Evolutionary conservation across 1,140 invertebrate genomes (phyloP), one percentile per base, ranked within the genome.

Genomic region (Drosophila murphyi): DNA sequence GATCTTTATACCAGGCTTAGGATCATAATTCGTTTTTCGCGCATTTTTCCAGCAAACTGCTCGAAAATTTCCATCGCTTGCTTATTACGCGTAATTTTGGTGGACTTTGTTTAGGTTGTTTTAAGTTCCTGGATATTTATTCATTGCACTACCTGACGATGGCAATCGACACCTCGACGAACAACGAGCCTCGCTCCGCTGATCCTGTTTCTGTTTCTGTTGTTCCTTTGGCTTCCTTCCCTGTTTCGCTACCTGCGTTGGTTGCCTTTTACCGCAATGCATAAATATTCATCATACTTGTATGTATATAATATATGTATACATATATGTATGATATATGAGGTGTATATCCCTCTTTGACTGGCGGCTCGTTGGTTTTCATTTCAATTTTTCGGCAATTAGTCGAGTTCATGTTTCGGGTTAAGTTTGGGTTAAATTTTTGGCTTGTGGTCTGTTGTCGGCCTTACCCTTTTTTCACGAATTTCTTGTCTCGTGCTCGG

Each of bases 321-420:
- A 37, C 2, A 34, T 34, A 5, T 34, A 34, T 34, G 34, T 5
- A 34, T 34, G 5, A 20, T 34, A 5, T 34, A 5, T 34, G 34
- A 0, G 50, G 20, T 34, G 34, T 34, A 4, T 34, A 35, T 62
- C 28, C 59, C 74, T 67, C 31, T 65, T 62, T 80, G 51, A 32
- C 76, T 76, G 57, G n/a, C 54, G 29, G 41, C 29, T 60, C 50
- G 4, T 29, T 28, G 59, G 67, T 55, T 73, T 68, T 60, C 39
- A 62, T 80, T 85, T 74, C 62, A 68, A 73, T 80, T 83, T 83
- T 83, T 78, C 61, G 74, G 69, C 64, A 85, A 85, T 85, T 85
- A 80, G 69, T 68, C 62, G 77, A 64, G 72, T 80, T 85, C 68
- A 80, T 31, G 45, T 71, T 79, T 80, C 63, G 76, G 68, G 80